Base-by-base conservation (phyloP, 1,140 invertebrate genomes). In the Schlechtendalia chinensis region DNA sequence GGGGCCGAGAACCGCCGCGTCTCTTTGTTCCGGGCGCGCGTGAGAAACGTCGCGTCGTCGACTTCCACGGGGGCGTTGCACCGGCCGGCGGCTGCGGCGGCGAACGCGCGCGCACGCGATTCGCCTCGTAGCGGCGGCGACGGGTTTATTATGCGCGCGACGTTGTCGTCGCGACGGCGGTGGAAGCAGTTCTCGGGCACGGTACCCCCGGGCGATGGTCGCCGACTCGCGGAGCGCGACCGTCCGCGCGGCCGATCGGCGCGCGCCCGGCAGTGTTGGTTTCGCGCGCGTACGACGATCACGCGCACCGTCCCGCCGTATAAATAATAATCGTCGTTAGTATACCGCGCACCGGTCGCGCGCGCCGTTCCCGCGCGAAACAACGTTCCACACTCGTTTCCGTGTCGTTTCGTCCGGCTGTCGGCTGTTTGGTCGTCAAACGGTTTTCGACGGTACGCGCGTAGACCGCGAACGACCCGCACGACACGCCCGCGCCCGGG, bases 11-110 rank as follows among this genome's bases (percentile, higher is more conserved):
- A 24, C 19, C 59, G 24, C 10, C 27, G 61, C 27, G 61, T 71
- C 47, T 53, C 47, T 72, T 72, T 72, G 69, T 72, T 72, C 50
- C 22, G 45, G 32, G 45, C 4, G 3, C 69, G 69, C 22, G 69
- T 54, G 69, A 54, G 29, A 72, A 54, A 72, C 24, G n/a, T 14
- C 32, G 65, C 65, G 65, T 71, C 67, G 67, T 50, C 67, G 67
- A 27, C 45, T 45, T 72, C 47, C 69, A 54, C 67, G 50, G 69
- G 69, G 69, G 69, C 69, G 69, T 72, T 72, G 69, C 69, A 72
- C 69, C 69, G 47, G 69, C 39, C n/a, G 17, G 50, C n/a, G 53
- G 54, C 54, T 54, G 19, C 29, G 27, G 54, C 19, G 27, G n/a
- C 54, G 72, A 1, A 47, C 53, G 53, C 53, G 53, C 14, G 53